A percentile compares a stretch with the other conserved stretches of the same genome.
Conservation (phyloP, 2,888 invertebrate genomes). For the Agrochola litura region DNA sequence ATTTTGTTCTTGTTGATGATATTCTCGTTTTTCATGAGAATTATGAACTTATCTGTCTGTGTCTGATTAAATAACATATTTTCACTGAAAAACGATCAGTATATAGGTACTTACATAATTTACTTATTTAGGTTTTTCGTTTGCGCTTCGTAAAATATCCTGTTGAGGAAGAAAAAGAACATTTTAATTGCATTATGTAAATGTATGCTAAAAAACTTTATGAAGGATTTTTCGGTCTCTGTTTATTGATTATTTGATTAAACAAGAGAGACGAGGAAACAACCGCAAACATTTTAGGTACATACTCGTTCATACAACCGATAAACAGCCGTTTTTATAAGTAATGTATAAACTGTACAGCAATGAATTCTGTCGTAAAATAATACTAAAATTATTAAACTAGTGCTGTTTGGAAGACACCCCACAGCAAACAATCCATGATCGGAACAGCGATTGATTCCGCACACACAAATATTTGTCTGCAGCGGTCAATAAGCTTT, state of each 20-base stretch:
- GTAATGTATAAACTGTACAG: background rate
- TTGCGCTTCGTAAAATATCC: constrained; percentile 7
- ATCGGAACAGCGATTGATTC: constrained; percentile 39
- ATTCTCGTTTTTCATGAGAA: background rate
- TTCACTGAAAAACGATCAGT: background rate
- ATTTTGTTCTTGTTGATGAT: constrained; percentile 7
- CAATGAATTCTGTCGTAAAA: background rate
- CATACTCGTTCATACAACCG: background rate
- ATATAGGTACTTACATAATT: background rate
- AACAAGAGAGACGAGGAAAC: background rate
- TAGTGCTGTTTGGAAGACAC: background rate
- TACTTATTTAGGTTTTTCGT: background rate
- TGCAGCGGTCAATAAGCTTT: constrained; percentile 28
- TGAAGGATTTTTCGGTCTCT: background rate
- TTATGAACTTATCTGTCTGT: background rate
- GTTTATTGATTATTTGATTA: constrained; percentile 4
- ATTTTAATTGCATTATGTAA: constrained; percentile 24
- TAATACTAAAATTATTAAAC: background rate
- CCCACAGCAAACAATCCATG: constrained; percentile 30
- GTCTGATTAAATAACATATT: background rate
- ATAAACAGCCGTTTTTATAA: background rate
- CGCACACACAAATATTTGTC: constrained; percentile 55
- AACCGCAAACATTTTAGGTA: background rate
- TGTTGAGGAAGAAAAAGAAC: background rate
- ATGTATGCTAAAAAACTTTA: constrained; percentile 22